A percentile compares a stretch with the other conserved stretches of the same genome.
These are phyloP conservation scores for Pedionomus torquatus DNA, from an alignment of 2,113 vertebrate species.

Conservation along the genomic window DNA sequence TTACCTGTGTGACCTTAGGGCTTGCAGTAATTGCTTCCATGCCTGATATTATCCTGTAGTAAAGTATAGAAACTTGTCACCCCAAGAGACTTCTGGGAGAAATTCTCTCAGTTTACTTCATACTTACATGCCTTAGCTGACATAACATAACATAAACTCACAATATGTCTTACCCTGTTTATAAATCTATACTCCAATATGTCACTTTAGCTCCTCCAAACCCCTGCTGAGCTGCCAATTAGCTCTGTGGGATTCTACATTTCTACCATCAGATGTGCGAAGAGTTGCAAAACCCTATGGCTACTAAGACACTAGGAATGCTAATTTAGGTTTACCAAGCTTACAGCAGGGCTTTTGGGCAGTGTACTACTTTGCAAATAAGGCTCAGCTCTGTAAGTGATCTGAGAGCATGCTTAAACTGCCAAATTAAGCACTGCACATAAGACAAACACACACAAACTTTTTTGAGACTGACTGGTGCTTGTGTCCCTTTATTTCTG, in stretches of 20 bases:
- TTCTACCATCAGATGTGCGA: background rate
- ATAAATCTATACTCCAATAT: background rate
- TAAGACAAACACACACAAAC: background rate
- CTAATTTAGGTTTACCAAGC: background rate
- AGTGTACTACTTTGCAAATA: background rate
- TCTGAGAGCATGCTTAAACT: background rate
- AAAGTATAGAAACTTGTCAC: background rate
- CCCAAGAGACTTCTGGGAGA: background rate
- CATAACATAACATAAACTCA: background rate
- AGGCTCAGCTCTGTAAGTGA: background rate
- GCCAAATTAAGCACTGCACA: background rate
- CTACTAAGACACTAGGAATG: background rate
- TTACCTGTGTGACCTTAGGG: background rate
- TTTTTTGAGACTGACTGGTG: background rate
- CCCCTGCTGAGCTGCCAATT: background rate
- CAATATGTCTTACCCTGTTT: background rate
- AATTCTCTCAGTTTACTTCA: background rate
- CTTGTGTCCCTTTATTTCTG: background rate
- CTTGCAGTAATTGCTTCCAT: background rate
- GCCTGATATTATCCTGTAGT: background rate
- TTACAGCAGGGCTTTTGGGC: background rate
- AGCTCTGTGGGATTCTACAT: background rate
- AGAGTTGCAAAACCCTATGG: background rate
- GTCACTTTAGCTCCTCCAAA: background rate
- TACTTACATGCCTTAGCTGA: background rate